Evolutionary conservation across 2,888 invertebrate genomes (phyloP), one percentile per base, ranked within the genome.

Genomic region (Lissonota sp.): DNA sequence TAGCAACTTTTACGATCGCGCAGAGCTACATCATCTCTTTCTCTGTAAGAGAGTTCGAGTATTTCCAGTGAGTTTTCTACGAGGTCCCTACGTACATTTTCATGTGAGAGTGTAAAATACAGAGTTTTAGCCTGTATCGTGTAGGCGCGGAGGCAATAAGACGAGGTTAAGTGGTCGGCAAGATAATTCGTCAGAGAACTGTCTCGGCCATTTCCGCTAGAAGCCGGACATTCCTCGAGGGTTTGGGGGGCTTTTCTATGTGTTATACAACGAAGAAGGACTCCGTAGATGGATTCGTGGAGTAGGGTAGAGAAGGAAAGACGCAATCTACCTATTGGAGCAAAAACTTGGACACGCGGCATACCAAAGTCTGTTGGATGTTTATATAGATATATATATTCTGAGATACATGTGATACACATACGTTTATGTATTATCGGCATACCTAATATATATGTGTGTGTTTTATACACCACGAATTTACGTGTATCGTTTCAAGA

Each of bases 181-280:
- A 85, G 85, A 85, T 85, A 85, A 85, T 85, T 85, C 85, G 84
- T 84, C 83, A 84, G 79, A 76, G 80, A 80, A 62, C 83, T 83
- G 84, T 84, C 83, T 82, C 82, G 78, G 80, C 75, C 80, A 75
- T 84, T 84, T 84, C 84, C 84, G 83, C 82, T 82, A 82, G 75
- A 75, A 79, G 80, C 82, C 82, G 84, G 84, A 84, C 84, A 84
- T 84, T 84, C 84, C 80, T 82, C 79, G 79, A 64, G 76, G 63
- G 72, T 83, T 82, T 60, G 74, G 76, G 72, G 26, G 53, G 12
- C 14, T 53, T 12, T 79, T 63, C 66, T 75, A 62, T 67, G 66
- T 53, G 42, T 12, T 66, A 16, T 55, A 64, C 51, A 51, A 44
- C 57, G 44, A 63, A 26, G 26, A 26, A 55, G 44, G 40, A 46